Percentiles rank a stretch among this genome's conserved stretches.
Evolutionary conservation across 2,888 invertebrate species (phyloP).

Genomic region (Phaedon cochleariae): DNA sequence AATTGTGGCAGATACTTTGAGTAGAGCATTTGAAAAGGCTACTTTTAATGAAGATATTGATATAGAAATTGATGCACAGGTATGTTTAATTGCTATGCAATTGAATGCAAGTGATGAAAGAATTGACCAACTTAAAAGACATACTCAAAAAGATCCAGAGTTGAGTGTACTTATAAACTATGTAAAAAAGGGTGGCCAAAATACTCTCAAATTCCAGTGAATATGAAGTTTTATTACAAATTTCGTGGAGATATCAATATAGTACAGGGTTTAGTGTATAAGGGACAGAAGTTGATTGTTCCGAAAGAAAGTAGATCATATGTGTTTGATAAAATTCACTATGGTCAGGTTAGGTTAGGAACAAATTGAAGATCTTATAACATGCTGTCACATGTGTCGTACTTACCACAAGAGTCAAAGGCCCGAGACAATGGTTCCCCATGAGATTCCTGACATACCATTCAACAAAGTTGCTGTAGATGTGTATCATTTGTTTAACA

Average conservation of each 20-base stretch:
- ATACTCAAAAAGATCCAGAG: too few species aligned
- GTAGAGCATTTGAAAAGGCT: too few species aligned
- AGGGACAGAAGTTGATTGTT: neutral
- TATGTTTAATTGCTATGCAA: too few species aligned
- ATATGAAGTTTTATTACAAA: neutral
- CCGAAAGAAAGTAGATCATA: neutral
- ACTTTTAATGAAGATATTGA: too few species aligned
- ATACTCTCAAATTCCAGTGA: neutral
- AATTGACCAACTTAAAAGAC: too few species aligned
- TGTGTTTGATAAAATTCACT: neutral
- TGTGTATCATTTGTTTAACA: neutral
- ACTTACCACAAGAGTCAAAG: neutral
- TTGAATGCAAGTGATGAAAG: too few species aligned
- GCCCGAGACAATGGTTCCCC: neutral
- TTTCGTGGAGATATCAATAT: neutral
- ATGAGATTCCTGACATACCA: neutral
- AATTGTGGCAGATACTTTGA: too few species aligned
- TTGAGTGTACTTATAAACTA: neutral
- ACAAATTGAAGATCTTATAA: slow-evolving; percentile 1
- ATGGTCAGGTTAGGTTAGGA: neutral
- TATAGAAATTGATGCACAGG: too few species aligned
- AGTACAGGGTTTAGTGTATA: neutral
- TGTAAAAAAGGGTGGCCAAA: neutral
- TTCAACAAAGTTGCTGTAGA: neutral
- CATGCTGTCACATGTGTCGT: neutral